Evolutionary conservation across 1,140 invertebrate genomes (phyloP).

Genomic region (Caenorhabditis remanei): DNA sequence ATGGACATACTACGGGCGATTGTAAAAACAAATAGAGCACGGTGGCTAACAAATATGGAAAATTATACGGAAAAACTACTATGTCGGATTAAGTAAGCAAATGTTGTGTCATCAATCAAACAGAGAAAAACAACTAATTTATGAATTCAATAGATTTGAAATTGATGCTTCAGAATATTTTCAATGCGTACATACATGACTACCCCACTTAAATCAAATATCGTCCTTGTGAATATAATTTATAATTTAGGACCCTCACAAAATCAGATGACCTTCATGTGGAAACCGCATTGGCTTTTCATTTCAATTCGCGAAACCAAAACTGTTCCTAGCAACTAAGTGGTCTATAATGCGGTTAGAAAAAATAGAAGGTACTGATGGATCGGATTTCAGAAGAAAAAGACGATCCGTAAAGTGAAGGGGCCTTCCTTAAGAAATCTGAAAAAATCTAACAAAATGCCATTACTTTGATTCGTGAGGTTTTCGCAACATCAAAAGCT

Average conservation of each 20-base stretch:
- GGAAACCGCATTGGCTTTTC: not conserved
- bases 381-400: too few relatives aligned
- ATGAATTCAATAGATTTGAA: not conserved
- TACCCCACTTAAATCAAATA: constrained; percentile 1
- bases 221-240: constrained; percentile 13
- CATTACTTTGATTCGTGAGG: too few relatives aligned
- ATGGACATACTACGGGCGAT: not conserved
- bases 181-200: constrained; percentile 1
- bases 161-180: not conserved
- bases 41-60: constrained; percentile 29
- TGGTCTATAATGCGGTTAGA: not conserved
- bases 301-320: constrained; percentile 36
- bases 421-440: too few relatives aligned
- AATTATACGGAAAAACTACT: constrained; percentile 28
- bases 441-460: too few relatives aligned
- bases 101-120: not conserved
- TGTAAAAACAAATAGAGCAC: not conserved
- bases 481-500: too few relatives aligned
- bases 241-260: not conserved
- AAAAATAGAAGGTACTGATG: constrained; percentile 23
- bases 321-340: not conserved
- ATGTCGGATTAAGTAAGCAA: constrained; percentile 38
- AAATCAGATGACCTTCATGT: constrained; percentile 2
- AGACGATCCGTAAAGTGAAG: too few relatives aligned
- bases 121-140: not conserved